phyloP scores from a whole-genome alignment of 2,113 vertebrate species.

The Nettapus auritus region DNA sequence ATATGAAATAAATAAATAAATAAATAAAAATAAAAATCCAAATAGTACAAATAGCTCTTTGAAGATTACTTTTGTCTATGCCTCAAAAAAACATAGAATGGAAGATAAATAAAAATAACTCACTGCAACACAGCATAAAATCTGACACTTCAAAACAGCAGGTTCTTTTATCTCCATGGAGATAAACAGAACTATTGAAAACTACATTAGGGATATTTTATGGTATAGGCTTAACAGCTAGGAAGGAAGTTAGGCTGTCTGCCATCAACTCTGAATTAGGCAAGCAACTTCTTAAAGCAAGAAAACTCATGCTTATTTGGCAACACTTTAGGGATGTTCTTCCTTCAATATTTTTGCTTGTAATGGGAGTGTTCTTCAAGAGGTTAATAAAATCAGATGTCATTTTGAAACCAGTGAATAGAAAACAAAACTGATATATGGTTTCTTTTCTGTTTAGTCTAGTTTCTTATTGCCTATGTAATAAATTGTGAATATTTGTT shows the following conservation, averaged over 20 bases:
- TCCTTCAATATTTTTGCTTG: conserved; percentile 36
- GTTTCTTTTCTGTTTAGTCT: not conserved
- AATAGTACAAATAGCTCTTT: conserved; percentile 71
- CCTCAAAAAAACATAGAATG: conserved; percentile 65
- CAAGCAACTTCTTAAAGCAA: conserved; percentile 36
- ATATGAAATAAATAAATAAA: conserved; percentile 49
- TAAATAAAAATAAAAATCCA: conserved; percentile 7
- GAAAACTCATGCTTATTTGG: conserved; percentile 26
- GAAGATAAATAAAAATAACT: conserved; percentile 77
- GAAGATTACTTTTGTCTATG: conserved; percentile 72
- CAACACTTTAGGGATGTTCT: conserved; percentile 30
- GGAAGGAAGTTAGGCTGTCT: conserved; percentile 50
- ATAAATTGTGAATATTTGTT: no score
- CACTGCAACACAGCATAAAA: conserved; percentile 64
- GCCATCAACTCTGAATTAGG: conserved; percentile 29
- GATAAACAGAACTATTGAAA: conserved; percentile 77
- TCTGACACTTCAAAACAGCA: conserved; percentile 75
- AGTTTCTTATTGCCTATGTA: not conserved
- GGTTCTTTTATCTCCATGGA: conserved; percentile 67
- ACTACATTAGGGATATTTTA: conserved; percentile 73
- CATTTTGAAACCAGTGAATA: not conserved
- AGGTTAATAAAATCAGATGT: not conserved
- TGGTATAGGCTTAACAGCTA: conserved; percentile 58
- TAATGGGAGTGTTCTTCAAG: conserved; percentile 10
- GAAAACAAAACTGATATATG: not conserved